Base-by-base conservation (phyloP, 2,113 vertebrate genomes). In the Trichomycterus rosablanca region DNA sequence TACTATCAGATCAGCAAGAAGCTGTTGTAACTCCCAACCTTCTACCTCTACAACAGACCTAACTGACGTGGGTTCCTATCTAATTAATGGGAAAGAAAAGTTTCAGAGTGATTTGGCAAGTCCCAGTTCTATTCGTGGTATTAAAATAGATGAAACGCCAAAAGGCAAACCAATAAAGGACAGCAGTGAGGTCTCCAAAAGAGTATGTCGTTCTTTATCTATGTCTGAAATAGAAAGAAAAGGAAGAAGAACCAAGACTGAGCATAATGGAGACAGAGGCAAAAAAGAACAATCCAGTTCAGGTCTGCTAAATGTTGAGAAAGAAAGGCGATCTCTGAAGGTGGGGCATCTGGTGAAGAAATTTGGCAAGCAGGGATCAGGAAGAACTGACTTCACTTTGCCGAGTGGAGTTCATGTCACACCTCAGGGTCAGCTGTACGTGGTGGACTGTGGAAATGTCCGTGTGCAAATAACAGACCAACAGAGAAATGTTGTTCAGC, bases 381-480 rank as follows among this genome's bases (percentile, higher is more conserved):
- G 83, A 11, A 73, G 82, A 3, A 76, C 86, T 16, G 87, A 90
- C 23, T 74, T 89, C 43, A 85, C 83, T 18, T 72, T 89, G 10
- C 88, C 86, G 5, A 86, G 84, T 59, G 88, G 89, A 7, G 64
- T 89, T 20, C 80, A 85, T 35, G 70, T 70, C 22, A 84, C 82
- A 1, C 72, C 79, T 18, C 77, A 83, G 30, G 85, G 88, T 1
- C 78, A 84, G 16, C 75, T 90, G 20, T 90, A 85, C 28, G 79
- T 88, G 11, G 89, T 87, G 22, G 89, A 90, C 68, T 88, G 85
- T 12, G 88, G 89, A 37, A 90, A 90, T 44, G 79, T 81, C n/a
- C 82, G 88, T 19, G 59, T 89, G 71, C 83, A 89, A 78, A 80
- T 87, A 44, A 84, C 82, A 34, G 85, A 89, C 46, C 56, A 65